A percentile compares a stretch with the other conserved stretches of the same genome.
Evolutionary conservation across 1,140 invertebrate species (phyloP).

Genomic region (Drosophila pseudoananassae): DNA sequence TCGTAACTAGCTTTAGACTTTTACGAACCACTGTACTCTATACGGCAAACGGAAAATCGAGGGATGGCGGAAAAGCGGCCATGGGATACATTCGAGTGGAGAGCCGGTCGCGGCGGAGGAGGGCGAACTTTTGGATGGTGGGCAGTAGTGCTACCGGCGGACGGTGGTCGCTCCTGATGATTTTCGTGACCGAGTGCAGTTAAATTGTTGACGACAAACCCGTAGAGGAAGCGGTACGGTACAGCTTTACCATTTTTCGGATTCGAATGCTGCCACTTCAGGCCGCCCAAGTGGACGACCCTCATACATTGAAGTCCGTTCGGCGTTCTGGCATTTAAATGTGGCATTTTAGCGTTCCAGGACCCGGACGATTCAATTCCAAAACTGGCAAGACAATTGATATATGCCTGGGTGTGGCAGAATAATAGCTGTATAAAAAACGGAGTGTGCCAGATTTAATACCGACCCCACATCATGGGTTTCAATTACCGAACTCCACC

Average conservation of each 20-base stretch:
- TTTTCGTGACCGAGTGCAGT: slow-evolving; percentile 82
- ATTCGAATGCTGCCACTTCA: slow-evolving; percentile 43
- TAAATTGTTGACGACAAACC: slow-evolving; percentile 76
- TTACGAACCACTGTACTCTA: slow-evolving; percentile 24
- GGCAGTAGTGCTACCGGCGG: slow-evolving; percentile 5
- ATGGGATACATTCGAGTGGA: slow-evolving; percentile 52
- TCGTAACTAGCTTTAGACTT: neutral
- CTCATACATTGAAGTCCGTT: slow-evolving; percentile 4
- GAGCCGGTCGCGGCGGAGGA: neutral
- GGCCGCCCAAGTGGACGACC: slow-evolving; percentile 5
- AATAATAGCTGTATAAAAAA: slow-evolving; percentile 7
- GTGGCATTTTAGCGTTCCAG: neutral
- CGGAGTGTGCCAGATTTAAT: neutral
- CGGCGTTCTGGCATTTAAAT: slow-evolving; percentile 44
- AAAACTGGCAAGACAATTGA: slow-evolving; percentile 8
- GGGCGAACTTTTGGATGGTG: slow-evolving; percentile 9
- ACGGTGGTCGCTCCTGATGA: slow-evolving; percentile 56
- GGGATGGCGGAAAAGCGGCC: slow-evolving; percentile 40
- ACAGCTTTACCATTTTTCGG: slow-evolving; percentile 52
- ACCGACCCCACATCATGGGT: neutral
- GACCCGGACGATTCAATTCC: slow-evolving; percentile 3
- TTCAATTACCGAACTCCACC: slow-evolving; percentile 3
- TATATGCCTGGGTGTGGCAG: neutral
- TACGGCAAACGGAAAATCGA: neutral
- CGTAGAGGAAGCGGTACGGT: slow-evolving; percentile 47